Evolutionary conservation across 2,113 vertebrate genomes (phyloP).

Genomic region (Ondatra zibethicus): DNA sequence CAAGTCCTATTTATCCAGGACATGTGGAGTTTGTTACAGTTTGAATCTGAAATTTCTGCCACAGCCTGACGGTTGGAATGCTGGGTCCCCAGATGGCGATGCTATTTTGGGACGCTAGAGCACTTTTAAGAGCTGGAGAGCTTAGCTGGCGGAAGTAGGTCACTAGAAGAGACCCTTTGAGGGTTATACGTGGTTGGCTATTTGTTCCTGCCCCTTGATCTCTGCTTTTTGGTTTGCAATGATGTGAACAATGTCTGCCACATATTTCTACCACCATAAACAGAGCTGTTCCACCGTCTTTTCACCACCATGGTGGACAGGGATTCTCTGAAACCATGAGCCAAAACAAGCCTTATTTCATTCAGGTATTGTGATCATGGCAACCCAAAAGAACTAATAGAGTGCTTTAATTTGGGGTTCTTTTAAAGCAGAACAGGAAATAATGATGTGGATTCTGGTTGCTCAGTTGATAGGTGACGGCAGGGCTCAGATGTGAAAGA

Average conservation of each 20-base stretch:
- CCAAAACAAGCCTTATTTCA: background rate
- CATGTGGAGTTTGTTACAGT: background rate
- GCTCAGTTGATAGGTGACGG: background rate
- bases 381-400: background rate
- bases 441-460: background rate
- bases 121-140: background rate
- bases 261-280: background rate
- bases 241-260: background rate
- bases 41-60: background rate
- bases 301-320: background rate
- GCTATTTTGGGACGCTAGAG: background rate
- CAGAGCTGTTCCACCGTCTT: background rate
- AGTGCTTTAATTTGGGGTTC: background rate
- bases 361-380: background rate
- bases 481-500: constrained; percentile 6
- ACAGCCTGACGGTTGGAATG: background rate
- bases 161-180: background rate
- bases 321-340: background rate
- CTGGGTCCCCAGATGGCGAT: background rate
- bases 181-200: background rate
- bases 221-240: background rate
- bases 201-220: background rate
- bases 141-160: background rate
- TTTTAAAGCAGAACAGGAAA: constrained; percentile 48
- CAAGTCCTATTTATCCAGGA: background rate